These are phyloP conservation scores for Saguinus imperator DNA, from an alignment of 2,113 vertebrate species.

Conservation along the genomic window DNA sequence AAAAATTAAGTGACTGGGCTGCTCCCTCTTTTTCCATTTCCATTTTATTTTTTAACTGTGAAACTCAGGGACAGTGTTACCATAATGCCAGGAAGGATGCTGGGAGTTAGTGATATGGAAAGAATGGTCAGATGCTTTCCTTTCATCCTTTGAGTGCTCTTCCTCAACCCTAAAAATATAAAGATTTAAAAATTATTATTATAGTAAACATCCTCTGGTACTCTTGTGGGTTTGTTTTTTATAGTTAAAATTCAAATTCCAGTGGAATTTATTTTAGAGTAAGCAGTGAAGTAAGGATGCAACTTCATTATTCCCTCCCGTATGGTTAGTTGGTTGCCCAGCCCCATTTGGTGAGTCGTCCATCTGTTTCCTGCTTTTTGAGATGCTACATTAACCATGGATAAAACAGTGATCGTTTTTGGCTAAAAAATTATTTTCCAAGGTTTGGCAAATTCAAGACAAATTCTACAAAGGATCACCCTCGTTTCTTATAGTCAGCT, in stretches of 20 bases:
- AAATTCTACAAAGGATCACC: background rate
- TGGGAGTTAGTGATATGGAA: background rate
- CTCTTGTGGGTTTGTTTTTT: background rate
- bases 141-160: background rate
- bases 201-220: background rate
- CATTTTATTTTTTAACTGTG: slow-evolving; percentile 37
- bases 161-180: background rate
- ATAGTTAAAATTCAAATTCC: background rate
- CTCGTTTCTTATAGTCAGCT: background rate
- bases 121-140: background rate
- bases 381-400: background rate
- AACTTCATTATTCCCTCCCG: background rate
- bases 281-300: background rate
- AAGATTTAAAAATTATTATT: background rate
- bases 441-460: background rate
- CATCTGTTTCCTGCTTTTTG: background rate
- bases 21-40: background rate
- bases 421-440: background rate
- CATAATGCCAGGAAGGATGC: background rate
- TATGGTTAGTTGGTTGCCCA: background rate
- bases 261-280: background rate
- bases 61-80: background rate
- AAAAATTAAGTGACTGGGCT: background rate
- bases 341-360: background rate
- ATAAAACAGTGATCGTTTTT: background rate